Base-by-base conservation (phyloP, 2,797 vertebrate species). In the Hylomyscus alleni region DNA sequence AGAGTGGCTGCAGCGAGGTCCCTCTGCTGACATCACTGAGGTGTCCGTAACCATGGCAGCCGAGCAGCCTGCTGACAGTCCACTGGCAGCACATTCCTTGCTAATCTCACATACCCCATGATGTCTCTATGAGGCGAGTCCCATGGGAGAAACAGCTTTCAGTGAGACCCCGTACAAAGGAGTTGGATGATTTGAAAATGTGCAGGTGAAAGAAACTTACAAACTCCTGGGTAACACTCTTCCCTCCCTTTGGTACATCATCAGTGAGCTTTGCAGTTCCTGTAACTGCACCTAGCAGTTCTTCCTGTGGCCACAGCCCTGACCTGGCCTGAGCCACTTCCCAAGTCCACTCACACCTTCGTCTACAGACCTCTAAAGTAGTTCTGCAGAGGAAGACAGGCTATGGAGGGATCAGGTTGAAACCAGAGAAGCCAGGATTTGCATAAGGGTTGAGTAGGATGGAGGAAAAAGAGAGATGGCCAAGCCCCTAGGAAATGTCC, bases 261-360 rank as follows among this genome's bases (percentile, higher is more conserved):
- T 11, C 73, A 58, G 47, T 3, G 2, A 85, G 62, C 29, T 26
- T 17, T 20, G 2, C 8, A n/a, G 29, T 3, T 26, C 26, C 60
- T 2, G 12, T 50, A 34, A 29, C 6, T 0, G 50, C 12, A 1
- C 0, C 31, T 1, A 13, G 20, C 52, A 0, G 47, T 73, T 56
- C 81, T 56, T 40, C 65, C 52, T 67, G 15, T 29, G 2, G 37
- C 31, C 22, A 4, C 47, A 44, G 40, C 19, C 6, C 7, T 17
- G 56, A 6, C 47, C 91, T 95, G 26, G 34, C 22, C 50, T 7
- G 13, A 69, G 47, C 40, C 4, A 29, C 24, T 86, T 52, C 69
- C n/a, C 0, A 0, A 9, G 14, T 10, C 73, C 34, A 1, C 3
- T 47, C 26, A 31, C 5, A 44, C 20, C 77, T 5, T 1, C 34